Conservation (phyloP, 2,113 vertebrate species). For the Cochlearius cochlearius region DNA sequence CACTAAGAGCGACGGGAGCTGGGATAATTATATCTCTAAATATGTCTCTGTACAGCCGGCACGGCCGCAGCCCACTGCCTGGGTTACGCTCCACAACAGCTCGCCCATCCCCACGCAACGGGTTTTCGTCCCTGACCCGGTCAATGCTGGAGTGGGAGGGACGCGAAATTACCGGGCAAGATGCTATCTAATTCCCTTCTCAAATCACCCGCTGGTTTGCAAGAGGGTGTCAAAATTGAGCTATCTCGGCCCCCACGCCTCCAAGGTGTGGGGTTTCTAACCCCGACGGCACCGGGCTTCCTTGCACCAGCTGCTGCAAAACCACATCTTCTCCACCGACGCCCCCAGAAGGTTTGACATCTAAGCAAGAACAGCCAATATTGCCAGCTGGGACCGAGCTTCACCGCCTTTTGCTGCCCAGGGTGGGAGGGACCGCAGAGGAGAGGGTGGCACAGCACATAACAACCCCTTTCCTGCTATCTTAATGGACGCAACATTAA, state of each 20-base stretch:
- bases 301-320: not conserved
- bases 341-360: too few species aligned
- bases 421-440: too few species aligned
- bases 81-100: not conserved
- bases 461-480: fast-evolving
- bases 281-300: fast-evolving
- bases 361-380: not conserved
- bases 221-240: not conserved
- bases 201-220: not conserved
- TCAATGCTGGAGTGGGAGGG: fast-evolving
- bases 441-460: not conserved
- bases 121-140: not conserved
- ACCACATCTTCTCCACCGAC: fast-evolving
- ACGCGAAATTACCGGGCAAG: not conserved
- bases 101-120: fast-evolving
- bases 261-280: not conserved
- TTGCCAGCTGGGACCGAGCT: not conserved
- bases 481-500: fast-evolving
- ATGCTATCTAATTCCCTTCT: not conserved
- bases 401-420: not conserved
- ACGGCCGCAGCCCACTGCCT: not conserved
- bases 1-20: not conserved
- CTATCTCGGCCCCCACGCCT: fast-evolving
- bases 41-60: not conserved
- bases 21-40: not conserved